phyloP scores from a whole-genome alignment of 2,113 vertebrate genomes.

The Spheniscus mendiculus region DNA sequence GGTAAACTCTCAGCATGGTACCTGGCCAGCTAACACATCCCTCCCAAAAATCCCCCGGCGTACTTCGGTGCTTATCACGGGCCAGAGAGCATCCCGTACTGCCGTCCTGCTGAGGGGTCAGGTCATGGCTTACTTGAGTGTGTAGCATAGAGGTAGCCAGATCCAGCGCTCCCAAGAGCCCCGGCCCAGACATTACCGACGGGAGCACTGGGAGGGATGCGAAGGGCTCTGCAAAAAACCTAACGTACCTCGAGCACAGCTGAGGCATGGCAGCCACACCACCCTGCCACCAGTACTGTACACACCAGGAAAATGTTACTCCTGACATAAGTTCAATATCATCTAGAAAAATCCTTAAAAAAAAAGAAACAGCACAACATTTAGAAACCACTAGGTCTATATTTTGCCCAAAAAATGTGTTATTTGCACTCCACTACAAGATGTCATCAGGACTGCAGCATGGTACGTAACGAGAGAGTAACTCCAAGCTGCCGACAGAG shows the following conservation, averaged over 20 bases:
- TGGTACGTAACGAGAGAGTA: background rate
- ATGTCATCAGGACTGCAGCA: background rate
- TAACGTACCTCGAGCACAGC: accelerated
- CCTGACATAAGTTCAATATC: background rate
- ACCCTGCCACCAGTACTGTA: accelerated
- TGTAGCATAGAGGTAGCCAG: accelerated
- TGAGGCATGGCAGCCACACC: background rate
- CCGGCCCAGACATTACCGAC: background rate
- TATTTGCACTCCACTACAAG: constrained; percentile 21
- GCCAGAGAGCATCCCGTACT: accelerated
- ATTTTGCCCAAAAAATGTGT: background rate
- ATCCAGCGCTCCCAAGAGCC: background rate
- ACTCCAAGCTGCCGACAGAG: background rate
- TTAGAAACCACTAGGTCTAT: background rate
- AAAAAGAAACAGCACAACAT: background rate
- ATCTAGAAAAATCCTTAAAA: background rate
- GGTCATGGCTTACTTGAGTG: background rate
- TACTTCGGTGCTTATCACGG: background rate
- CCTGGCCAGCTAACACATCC: background rate
- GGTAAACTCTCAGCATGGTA: background rate
- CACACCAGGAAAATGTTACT: background rate
- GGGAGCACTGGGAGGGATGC: background rate
- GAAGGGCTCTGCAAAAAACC: background rate
- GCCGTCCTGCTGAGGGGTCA: background rate
- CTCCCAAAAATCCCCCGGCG: background rate